A percentile compares a stretch with the other conserved stretches of the same genome.
These are phyloP conservation scores for Sebastes cheni DNA, from an alignment of 2,797 vertebrate genomes.

Conservation along the genomic window DNA sequence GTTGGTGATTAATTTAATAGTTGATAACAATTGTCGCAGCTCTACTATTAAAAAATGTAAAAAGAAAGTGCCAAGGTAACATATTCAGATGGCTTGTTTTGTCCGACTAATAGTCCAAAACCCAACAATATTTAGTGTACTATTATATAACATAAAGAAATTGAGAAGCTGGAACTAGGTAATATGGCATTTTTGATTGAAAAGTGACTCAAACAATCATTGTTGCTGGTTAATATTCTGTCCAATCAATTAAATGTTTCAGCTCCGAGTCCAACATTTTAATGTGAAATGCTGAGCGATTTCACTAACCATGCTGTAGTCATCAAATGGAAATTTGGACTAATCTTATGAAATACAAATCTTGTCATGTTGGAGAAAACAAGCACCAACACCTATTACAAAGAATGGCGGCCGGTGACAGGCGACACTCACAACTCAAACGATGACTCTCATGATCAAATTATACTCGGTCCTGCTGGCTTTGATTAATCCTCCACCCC, in stretches of 20 bases:
- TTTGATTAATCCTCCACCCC: slow-evolving; percentile 64
- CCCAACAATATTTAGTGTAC: neutral
- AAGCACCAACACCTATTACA: neutral
- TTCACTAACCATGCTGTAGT: neutral
- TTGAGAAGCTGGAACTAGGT: neutral
- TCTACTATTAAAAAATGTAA: neutral
- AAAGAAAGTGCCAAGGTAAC: neutral
- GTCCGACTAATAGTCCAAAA: neutral
- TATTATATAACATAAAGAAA: no score
- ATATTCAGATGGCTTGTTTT: neutral
- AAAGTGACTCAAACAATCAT: neutral
- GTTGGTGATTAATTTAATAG: no score
- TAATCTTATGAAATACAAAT: neutral
- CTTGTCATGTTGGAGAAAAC: slow-evolving; percentile 3
- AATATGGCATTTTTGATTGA: neutral
- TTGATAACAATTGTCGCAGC: no score
- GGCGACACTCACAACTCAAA: slow-evolving; percentile 30
- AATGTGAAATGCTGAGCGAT: neutral
- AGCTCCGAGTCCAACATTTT: neutral
- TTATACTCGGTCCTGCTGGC: slow-evolving; percentile 58
- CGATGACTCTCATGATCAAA: slow-evolving; percentile 61
- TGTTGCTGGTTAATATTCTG: neutral
- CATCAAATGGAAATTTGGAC: neutral
- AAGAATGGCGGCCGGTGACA: neutral
- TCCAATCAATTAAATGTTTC: neutral